Evolutionary conservation across 1,140 invertebrate genomes (phyloP).

Genomic region (Aphis gossypii): DNA sequence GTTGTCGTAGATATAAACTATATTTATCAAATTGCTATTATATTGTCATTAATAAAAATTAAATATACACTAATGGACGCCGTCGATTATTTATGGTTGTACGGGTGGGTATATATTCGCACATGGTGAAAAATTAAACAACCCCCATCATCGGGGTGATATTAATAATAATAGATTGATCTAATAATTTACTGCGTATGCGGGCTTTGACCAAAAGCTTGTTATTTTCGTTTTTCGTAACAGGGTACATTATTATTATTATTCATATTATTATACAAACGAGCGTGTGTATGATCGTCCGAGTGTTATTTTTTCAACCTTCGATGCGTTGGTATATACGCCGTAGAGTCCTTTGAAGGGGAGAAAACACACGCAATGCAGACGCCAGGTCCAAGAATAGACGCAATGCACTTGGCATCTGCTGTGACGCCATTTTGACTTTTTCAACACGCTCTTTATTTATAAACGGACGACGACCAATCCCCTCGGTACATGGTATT

Average conservation of each 20-base stretch:
- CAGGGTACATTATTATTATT: slow-evolving; percentile 29
- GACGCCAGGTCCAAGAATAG: slow-evolving; percentile 57
- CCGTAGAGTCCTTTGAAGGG: slow-evolving; percentile 28
- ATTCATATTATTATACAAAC: background rate
- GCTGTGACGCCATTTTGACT: slow-evolving; percentile 56
- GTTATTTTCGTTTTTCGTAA: slow-evolving; percentile 29
- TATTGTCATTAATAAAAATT: background rate
- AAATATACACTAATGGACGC: background rate
- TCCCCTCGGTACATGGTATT: slow-evolving; percentile 8
- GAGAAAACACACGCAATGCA: slow-evolving; percentile 42
- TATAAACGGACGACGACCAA: slow-evolving; percentile 45
- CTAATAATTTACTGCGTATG: background rate
- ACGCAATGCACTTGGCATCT: slow-evolving; percentile 56
- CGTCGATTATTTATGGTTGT: background rate
- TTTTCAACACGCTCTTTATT: slow-evolving; percentile 57
- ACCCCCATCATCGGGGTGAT: slow-evolving; percentile 30
- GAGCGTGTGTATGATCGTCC: background rate
- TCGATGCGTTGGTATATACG: slow-evolving; percentile 39
- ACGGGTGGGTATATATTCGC: background rate
- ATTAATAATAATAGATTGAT: background rate
- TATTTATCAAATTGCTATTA: slow-evolving; percentile 3
- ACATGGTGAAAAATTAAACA: slow-evolving; percentile 38
- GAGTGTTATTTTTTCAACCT: slow-evolving; percentile 22
- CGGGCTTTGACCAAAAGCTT: slow-evolving; percentile 35
- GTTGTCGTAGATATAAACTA: background rate